A percentile compares a stretch with the other conserved stretches of the same genome.
phyloP scores from a whole-genome alignment of 2,888 invertebrate genomes.

The Metellina segmentata region DNA sequence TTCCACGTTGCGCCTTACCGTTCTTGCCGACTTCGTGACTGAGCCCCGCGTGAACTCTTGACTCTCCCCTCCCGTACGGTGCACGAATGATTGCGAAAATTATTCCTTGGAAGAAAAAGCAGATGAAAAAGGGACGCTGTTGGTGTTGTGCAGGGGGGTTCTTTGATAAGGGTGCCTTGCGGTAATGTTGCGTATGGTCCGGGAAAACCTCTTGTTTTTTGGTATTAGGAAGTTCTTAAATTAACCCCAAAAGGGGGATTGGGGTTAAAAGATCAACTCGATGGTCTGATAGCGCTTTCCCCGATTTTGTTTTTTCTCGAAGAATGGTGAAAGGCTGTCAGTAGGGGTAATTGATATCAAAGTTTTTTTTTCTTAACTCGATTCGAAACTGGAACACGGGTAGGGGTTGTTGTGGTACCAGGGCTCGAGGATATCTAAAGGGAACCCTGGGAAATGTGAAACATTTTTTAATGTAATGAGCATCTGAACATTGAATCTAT shows the following conservation, averaged over 20 bases:
- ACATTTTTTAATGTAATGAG: no score
- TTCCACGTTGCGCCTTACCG: conserved; percentile 15
- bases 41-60: conserved; percentile 39
- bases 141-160: conserved; percentile 6
- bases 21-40: conserved; percentile 36
- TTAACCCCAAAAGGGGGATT: not conserved
- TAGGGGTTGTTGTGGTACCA: not conserved
- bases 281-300: conserved; percentile 17
- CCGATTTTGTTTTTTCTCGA: not conserved
- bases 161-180: conserved; percentile 14
- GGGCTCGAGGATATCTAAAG: no score
- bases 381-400: not conserved
- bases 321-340: not conserved
- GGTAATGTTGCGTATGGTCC: not conserved
- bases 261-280: conserved; percentile 43
- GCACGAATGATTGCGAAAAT: conserved; percentile 60
- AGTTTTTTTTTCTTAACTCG: not conserved
- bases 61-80: conserved; percentile 1
- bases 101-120: not conserved
- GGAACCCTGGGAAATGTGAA: no score
- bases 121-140: not conserved
- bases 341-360: not conserved
- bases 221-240: conserved; percentile 2
- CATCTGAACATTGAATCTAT: no score
- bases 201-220: conserved; percentile 11